Conservation (phyloP, 2,113 vertebrate species). For the Drymodes brunneopygia region DNA sequence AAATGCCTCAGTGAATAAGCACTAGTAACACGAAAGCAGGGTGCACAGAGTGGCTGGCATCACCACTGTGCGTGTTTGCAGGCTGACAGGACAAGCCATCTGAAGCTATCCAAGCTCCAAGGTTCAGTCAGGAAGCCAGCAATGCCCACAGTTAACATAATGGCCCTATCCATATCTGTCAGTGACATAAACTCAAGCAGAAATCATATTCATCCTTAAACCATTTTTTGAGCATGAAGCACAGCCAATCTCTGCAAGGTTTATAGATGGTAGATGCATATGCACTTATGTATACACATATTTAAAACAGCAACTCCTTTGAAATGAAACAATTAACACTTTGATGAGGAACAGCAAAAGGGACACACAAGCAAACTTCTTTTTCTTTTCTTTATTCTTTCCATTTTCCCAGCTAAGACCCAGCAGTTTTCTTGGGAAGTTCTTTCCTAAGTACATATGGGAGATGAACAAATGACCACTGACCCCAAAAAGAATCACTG, state of each 20-base stretch:
- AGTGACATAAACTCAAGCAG: neutral
- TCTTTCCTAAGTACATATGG: neutral
- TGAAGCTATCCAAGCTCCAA: neutral
- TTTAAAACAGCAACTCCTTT: neutral
- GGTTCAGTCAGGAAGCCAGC: neutral
- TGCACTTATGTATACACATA: neutral
- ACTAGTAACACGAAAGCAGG: neutral
- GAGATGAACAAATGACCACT: neutral
- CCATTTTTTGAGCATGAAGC: neutral
- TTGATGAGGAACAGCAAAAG: neutral
- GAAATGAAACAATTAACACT: neutral
- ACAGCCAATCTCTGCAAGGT: neutral
- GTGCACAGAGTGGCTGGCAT: neutral
- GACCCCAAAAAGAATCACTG: neutral
- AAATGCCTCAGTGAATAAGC: neutral
- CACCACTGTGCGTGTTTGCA: neutral
- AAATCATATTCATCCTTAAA: neutral
- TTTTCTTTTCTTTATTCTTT: neutral
- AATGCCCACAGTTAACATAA: neutral
- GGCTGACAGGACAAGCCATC: neutral
- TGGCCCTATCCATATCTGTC: neutral
- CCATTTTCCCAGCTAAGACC: neutral
- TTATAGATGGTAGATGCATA: neutral
- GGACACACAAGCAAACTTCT: neutral
- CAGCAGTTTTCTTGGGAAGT: neutral